Percentiles rank a stretch among this genome's conserved stretches.
Evolutionary conservation across 2,888 invertebrate genomes (phyloP).

Genomic region (Caradrina kadenii): DNA sequence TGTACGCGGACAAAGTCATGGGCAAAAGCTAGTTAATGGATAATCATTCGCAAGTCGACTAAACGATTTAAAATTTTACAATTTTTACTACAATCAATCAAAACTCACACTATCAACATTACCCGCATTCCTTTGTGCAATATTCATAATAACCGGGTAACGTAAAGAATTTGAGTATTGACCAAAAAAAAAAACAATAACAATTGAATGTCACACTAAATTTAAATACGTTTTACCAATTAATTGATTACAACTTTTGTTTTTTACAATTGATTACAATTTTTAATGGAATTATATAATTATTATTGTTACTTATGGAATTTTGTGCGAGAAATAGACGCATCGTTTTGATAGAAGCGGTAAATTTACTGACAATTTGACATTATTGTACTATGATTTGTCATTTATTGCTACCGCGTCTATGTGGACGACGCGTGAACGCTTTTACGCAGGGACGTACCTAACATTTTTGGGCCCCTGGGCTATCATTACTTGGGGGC

Average conservation of each 20-base stretch:
- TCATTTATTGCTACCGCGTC: too few species aligned
- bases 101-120: slow-evolving; percentile 13
- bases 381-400: neutral
- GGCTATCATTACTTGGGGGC: too few species aligned
- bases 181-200: slow-evolving; percentile 5
- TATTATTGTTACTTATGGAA: slow-evolving; percentile 45
- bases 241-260: slow-evolving; percentile 35
- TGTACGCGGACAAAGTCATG: too few species aligned
- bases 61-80: slow-evolving; percentile 20
- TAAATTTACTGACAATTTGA: neutral
- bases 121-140: slow-evolving; percentile 4
- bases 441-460: too few species aligned
- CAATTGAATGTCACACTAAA: slow-evolving; percentile 53
- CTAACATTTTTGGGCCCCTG: too few species aligned
- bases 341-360: neutral
- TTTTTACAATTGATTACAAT: slow-evolving; percentile 59
- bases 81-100: neutral
- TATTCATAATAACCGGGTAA: slow-evolving; percentile 16
- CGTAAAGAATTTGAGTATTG: slow-evolving; percentile 12
- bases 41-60: slow-evolving; percentile 7
- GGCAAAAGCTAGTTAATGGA: too few species aligned
- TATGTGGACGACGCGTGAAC: too few species aligned
- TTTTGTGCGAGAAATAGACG: slow-evolving; percentile 21
- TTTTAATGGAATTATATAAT: slow-evolving; percentile 47
- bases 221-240: slow-evolving; percentile 50